Base-by-base conservation (phyloP, 2,888 invertebrate genomes). In the Agrochola circellaris region DNA sequence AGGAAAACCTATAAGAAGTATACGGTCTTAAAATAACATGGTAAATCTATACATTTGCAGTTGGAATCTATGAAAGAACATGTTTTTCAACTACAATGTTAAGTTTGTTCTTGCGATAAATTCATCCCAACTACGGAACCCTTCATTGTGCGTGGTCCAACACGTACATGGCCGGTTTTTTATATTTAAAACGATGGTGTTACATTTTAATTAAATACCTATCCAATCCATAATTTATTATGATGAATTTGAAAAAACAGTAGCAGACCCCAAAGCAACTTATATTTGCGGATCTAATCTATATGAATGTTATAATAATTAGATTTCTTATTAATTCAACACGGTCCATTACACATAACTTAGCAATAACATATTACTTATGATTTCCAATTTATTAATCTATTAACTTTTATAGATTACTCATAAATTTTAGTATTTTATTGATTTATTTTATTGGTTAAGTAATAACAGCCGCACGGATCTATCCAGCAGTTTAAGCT, bases 241-340 rank as follows among this genome's bases (percentile, higher is more conserved):
- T 5, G 3, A 20, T 20, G 38, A 11, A 30, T 23, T 67, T 26
- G 3, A 54, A 56, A 69, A 48, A 54, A 69, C 54, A 54, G 61
- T 20, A 54, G 72, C 20, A 1, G 0, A 66, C 20, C 20, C 11
- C 38, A 38, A 30, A 60, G n/a, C 30, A 56, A 30, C 79, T 42
- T 78, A 64, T 72, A 72, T 72, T 78, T 1, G 4, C 13, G 48
- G 13, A 78, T 58, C 42, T 64, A 51, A 78, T 79, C n/a, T 65
- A 42, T 42, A 64, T 58, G 64, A 71, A 79, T 71, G 62, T 15
- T 6, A 34, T 13, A 79, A 72, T 71, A 71, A 78, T 79, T 78
- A 2, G 34, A 54, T 65, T 71, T 42, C 42, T 58, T 72, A 51
- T 4, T 30, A 26, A 65, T 72, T 71, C 34, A 20, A 58, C 20